Evolutionary conservation across 2,113 vertebrate species (phyloP).

Genomic region (Ochotona curzoniae): DNA sequence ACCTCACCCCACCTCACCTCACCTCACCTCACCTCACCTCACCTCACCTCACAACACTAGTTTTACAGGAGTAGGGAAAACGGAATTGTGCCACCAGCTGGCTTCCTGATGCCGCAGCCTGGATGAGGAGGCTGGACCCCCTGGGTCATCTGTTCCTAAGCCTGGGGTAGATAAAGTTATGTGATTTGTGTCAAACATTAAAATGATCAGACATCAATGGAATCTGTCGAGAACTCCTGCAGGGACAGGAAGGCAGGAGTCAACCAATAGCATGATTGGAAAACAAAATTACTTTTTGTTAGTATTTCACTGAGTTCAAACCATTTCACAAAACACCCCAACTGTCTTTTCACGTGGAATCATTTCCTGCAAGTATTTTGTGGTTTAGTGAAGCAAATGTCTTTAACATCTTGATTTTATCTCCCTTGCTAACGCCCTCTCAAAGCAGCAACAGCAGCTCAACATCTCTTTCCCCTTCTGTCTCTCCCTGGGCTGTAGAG

Average conservation of each 20-base stretch:
- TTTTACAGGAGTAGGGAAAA: neutral
- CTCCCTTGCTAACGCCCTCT: neutral
- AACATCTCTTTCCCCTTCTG: neutral
- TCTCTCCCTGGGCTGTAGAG: neutral
- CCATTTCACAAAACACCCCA: neutral
- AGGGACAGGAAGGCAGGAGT: neutral
- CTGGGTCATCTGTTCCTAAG: neutral
- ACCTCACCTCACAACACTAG: too few relatives aligned
- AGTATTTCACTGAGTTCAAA: neutral
- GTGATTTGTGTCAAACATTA: neutral
- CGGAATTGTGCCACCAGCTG: neutral
- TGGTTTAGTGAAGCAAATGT: neutral
- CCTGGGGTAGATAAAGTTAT: neutral
- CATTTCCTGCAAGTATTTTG: neutral
- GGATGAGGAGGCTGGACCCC: neutral
- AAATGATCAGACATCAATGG: neutral
- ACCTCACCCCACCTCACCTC: neutral
- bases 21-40: too few relatives aligned
- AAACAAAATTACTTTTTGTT: constrained; percentile 31
- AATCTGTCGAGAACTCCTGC: neutral
- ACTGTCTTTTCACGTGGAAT: neutral
- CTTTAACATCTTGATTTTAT: neutral
- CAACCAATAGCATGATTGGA: neutral
- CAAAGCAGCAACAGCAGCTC: neutral
- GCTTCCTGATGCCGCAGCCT: neutral